Percentiles rank a stretch among this genome's conserved stretches.
Conservation (phyloP, 2,888 invertebrate genomes). For the Boloria euphrosyne region DNA sequence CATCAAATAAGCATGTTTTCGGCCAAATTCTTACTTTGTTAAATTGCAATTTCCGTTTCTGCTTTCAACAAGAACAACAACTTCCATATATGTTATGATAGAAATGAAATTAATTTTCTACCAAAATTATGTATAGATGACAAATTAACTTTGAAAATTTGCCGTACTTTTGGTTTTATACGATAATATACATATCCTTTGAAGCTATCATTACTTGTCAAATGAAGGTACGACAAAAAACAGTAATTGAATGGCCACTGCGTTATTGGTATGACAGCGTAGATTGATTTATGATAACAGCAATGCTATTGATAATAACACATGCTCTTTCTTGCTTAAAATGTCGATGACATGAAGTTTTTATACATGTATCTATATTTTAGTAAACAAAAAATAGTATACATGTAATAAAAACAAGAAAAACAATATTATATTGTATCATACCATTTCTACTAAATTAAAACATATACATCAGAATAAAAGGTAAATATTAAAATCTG, state of each 20-base stretch:
- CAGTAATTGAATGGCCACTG: neutral
- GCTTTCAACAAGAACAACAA: no score
- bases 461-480: no score
- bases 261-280: conserved; percentile 13
- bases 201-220: neutral
- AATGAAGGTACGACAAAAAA: neutral
- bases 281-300: conserved; percentile 13
- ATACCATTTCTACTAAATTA: no score
- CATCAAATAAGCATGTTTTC: no score
- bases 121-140: no score
- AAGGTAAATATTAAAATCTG: no score
- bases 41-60: no score
- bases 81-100: no score
- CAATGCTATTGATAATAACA: conserved; percentile 3
- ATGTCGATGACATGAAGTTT: conserved; percentile 4
- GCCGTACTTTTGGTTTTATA: neutral
- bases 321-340: neutral
- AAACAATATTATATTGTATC: no score
- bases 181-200: neutral
- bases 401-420: neutral
- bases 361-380: neutral
- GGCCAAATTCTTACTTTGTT: no score
- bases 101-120: no score
- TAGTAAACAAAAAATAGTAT: neutral
- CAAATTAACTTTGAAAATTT: no score